Evolutionary conservation across 2,888 invertebrate species (phyloP).

Genomic region (Ypsolopha scabrella): DNA sequence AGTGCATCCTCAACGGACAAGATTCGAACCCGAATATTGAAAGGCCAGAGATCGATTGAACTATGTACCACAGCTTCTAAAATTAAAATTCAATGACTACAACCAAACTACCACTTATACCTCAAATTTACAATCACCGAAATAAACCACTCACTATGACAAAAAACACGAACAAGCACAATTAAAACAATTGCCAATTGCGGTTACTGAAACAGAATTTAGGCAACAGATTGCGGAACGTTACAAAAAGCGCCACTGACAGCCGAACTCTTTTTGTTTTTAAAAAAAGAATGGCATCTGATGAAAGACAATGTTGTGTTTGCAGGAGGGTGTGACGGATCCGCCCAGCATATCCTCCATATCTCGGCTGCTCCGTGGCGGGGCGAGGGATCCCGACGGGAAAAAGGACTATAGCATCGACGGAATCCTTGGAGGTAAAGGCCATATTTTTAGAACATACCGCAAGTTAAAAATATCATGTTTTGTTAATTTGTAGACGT

Average conservation of each 20-base stretch:
- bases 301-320: constrained; percentile 21
- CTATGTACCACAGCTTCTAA: no score
- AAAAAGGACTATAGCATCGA: constrained; percentile 93
- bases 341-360: constrained; percentile 96
- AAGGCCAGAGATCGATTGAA: no score
- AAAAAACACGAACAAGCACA: background rate
- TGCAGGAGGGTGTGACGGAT: constrained; percentile 90
- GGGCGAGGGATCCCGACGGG: constrained; percentile 82
- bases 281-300: constrained; percentile 3
- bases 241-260: background rate
- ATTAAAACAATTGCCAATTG: background rate
- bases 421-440: constrained; percentile 82
- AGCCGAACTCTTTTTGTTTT: background rate
- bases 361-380: constrained; percentile 87
- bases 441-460: no score
- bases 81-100: no score
- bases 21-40: no score
- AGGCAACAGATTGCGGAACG: background rate
- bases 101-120: no score
- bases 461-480: no score
- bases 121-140: no score
- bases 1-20: no score
- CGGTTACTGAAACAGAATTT: no score
- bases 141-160: no score
- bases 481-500: background rate